These are phyloP conservation scores for Chaetorhynchus papuensis DNA, from an alignment of 2,113 vertebrate genomes.

Conservation along the genomic window DNA sequence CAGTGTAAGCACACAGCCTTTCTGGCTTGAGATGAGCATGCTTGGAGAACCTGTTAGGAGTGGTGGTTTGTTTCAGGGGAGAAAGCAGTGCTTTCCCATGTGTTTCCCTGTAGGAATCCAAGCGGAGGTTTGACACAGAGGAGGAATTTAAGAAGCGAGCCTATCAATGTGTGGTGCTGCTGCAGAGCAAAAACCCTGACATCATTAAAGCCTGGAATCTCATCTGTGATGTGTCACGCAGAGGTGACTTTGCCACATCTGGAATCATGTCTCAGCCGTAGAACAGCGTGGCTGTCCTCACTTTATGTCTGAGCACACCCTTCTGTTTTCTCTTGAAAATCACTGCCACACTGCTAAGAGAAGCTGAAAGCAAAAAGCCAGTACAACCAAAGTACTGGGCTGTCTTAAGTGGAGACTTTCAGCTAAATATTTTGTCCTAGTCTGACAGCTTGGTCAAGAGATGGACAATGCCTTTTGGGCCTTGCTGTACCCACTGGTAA, in stretches of 20 bases:
- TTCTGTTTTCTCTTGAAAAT: not conserved
- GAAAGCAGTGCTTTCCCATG: not conserved
- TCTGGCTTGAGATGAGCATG: not conserved
- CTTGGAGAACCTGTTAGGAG: not conserved
- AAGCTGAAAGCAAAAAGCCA: not conserved
- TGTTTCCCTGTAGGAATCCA: conserved; percentile 83
- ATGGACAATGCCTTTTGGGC: not conserved
- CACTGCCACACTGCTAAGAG: not conserved
- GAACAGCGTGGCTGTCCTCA: not conserved
- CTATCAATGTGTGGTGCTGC: conserved; percentile 90
- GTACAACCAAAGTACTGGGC: not conserved
- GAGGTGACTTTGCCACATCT: conserved; percentile 69
- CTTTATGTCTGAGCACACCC: not conserved
- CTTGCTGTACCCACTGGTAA: not conserved
- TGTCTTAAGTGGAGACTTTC: not conserved
- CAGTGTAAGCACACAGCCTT: not conserved
- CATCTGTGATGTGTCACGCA: conserved; percentile 93
- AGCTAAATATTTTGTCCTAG: not conserved
- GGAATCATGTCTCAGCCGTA: not conserved
- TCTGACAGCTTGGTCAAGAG: not conserved
- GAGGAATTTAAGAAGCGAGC: conserved; percentile 94
- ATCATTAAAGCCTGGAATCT: conserved; percentile 92
- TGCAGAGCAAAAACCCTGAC: conserved; percentile 91
- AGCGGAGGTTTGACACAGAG: conserved; percentile 93
- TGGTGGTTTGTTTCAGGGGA: not conserved